Evolutionary conservation across 2,113 vertebrate genomes (phyloP), one percentile per base, ranked within the genome.

Genomic region (Leucopsar rothschildi): DNA sequence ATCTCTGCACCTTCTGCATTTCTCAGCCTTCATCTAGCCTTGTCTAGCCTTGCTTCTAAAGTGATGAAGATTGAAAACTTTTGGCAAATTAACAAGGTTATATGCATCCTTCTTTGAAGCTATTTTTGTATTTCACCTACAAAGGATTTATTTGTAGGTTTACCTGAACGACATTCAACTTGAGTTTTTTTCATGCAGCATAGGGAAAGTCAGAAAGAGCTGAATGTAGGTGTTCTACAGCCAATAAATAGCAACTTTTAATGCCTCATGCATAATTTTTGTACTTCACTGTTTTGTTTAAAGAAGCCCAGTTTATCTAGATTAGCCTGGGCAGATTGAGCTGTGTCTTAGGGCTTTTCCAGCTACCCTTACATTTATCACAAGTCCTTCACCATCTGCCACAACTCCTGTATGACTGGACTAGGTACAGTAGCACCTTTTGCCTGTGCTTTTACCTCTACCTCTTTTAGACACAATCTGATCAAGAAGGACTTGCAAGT

Each of bases 61-160:
- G 53, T 52, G 33, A 94, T 59, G 69, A 81, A 90, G 92, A 94
- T 71, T 81, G 86, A 96, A 89, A 92, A 75, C 81, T 89, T 88
- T 19, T 95, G 84, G 78, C 81, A 95, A 89, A 92, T 95, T 92
- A 92, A 49, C 78, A 92, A 94, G 91, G 81, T 50, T 82, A 22
- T 69, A 52, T 60, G 40, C 56, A 92, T 82, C 50, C 44, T 71
- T 91, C 53, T 92, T 92, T 22, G 8, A 76, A 89, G 78, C 45
- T 91, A 35, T 92, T 90, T 93, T 91, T 92, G 53, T 3, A 61
- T 87, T 93, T 87, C n/a, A 76, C 78, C 81, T 89, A 61, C 72
- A 65, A 64, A 91, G 37, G 83, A 76, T 71, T 95, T 91, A 89
- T 89, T 86, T 92, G 17, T 45, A 82, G 49, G 33, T 85, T 79